Percentiles rank a stretch among this genome's conserved stretches.
Evolutionary conservation across 2,888 invertebrate genomes (phyloP).

Genomic region (Pristionchus mayeri): DNA sequence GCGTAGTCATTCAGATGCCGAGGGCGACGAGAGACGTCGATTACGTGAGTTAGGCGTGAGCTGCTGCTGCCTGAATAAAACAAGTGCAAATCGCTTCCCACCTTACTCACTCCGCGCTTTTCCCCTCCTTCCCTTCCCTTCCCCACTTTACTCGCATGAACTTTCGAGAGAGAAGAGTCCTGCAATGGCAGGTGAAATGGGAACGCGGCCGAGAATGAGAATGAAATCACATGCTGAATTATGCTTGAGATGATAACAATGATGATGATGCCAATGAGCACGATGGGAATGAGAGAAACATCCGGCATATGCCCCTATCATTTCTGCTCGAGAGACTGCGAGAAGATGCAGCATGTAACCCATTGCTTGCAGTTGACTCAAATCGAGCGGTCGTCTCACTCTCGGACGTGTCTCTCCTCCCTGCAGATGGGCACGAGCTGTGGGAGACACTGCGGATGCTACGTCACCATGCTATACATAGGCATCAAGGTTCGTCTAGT

Average conservation of each 20-base stretch:
- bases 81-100: conserved; percentile 41
- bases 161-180: conserved; percentile 13
- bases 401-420: conserved; percentile 67
- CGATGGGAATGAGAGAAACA: conserved; percentile 12
- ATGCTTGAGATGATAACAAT: conserved; percentile 46
- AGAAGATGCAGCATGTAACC: neutral
- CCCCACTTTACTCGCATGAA: conserved; percentile 18
- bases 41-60: conserved; percentile 40
- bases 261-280: conserved; percentile 5
- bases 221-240: conserved; percentile 12
- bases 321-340: neutral
- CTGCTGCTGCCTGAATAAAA: neutral
- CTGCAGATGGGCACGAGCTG: conserved; percentile 69
- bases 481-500: conserved; percentile 71
- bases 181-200: conserved; percentile 42
- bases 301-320: neutral
- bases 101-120: neutral
- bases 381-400: conserved; percentile 69
- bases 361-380: conserved; percentile 70
- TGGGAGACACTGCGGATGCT: conserved; percentile 76
- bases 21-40: conserved; percentile 15
- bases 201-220: neutral
- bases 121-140: conserved; percentile 1
- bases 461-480: conserved; percentile 76
- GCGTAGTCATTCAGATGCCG: conserved; percentile 20